Base-by-base conservation (phyloP, 2,888 invertebrate species). In the Volucella bombylans region DNA sequence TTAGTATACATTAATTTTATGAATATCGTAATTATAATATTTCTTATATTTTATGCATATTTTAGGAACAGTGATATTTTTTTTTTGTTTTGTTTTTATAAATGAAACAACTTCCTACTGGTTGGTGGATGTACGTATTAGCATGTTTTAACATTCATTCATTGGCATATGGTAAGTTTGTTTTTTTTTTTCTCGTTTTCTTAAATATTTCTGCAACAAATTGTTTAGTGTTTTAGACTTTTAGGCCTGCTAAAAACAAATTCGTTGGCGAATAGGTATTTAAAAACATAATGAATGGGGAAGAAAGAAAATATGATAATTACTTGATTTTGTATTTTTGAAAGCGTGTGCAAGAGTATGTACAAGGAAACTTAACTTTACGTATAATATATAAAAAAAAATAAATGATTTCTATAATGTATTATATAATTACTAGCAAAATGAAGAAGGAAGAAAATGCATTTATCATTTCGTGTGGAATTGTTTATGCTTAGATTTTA, bases 391-490 rank as follows among this genome's bases (percentile, higher is more conserved):
- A 67, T n/a, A n/a, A n/a, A 43, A 18, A 50, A 79, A 64, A 54
- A 50, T 31, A 31, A 31, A 31, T 31, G 31, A 31, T 31, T 31
- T 31, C 6, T 31, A 31, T 31, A 31, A 31, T 31, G 31, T 31
- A 31, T 31, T 31, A 31, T 1, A 65, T 39, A 50, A 62, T 43
- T 68, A 62, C 49, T 67, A 72, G 41, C 47, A 65, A 71, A 18
- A 82, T 78, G 72, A 69, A 73, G 31, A 82, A 43, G 12, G 43
- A 82, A 85, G 64, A 23, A 67, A 82, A 85, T 85, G 85, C 85
- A 85, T 73, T n/a, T 81, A 85, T 76, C 76, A 72, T 81, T 85
- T 72, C 76, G 68, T 31, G 31, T 81, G 85, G 85, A 85, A 81
- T 85, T 85, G 31, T 31, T 68, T 62, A 69, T 59, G 43, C 57